Evolutionary conservation across 2,113 vertebrate genomes (phyloP), one percentile per base, ranked within the genome.

Genomic region (Aspidoscelis tigris): DNA sequence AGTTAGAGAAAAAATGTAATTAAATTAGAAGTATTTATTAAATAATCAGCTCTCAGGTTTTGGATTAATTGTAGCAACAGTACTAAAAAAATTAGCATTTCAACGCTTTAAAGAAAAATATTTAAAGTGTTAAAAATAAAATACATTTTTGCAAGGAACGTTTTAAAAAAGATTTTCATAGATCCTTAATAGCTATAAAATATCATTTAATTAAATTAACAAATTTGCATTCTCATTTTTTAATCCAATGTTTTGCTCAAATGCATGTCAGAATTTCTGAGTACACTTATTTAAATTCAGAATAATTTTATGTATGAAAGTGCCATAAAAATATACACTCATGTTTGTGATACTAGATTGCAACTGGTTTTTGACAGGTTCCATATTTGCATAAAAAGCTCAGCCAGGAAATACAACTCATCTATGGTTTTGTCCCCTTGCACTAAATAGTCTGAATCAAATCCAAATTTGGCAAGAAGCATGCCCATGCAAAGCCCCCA

Each of bases 1-100:
- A 77, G 80, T 70, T 75, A 47, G 33, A 24, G 79, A 3, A 41
- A 33, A 76, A 89, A 88, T 78, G 80, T 80, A 47, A 73, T 3
- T 55, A 72, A 76, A 53, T 16, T 58, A 70, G 64, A 81, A 89
- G 50, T 18, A 39, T 64, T 88, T 88, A 81, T 80, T 81, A 84
- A 87, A 89, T 20, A 0, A 76, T 6, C 0, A 26, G 11, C 8
- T 50, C 55, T 75, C 55, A 81, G 61, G 44, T 47, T 1, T 55
- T 43, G 47, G 8, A 4, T 81, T 81, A 22, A 33, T 61, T 33
- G 18, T 39, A 81, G 33, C 50, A 72, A 61, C 26, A 6, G 85
- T 20, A 2, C 43, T 50, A 50, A 55, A 12, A 71, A 88, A 24
- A 16, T 4, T 41, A 9, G 14, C 47, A 3, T 83, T 73, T 24